These are phyloP conservation scores for Muscicapa comitata DNA, from an alignment of 2,797 vertebrate species.

Conservation along the genomic window DNA sequence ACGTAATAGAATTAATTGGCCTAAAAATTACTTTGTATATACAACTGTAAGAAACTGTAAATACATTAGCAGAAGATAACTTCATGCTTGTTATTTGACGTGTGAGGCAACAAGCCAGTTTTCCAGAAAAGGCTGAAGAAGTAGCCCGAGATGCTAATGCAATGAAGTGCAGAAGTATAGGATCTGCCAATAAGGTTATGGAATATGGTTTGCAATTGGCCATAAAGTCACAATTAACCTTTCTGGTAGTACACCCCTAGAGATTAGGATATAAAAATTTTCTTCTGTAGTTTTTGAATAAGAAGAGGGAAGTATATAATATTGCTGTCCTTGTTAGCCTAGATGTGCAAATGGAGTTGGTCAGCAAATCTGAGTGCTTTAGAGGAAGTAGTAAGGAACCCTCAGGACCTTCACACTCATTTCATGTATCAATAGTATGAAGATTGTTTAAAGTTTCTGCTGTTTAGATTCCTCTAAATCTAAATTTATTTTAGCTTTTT, in stretches of 20 bases:
- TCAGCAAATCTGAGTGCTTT: background rate
- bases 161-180: background rate
- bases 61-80: background rate
- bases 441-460: no score
- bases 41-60: background rate
- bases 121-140: background rate
- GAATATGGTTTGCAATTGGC: background rate
- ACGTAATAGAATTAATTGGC: background rate
- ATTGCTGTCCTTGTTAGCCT: background rate
- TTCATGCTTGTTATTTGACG: background rate
- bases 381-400: background rate
- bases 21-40: background rate
- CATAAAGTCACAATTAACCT: constrained; percentile 10
- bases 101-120: background rate
- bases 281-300: background rate
- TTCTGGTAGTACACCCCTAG: background rate
- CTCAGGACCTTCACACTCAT: background rate
- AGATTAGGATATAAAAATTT: background rate
- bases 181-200: background rate
- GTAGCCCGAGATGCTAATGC: background rate
- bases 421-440: no score
- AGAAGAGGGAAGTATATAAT: background rate
- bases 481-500: no score
- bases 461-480: no score
- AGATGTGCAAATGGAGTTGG: background rate